These are phyloP conservation scores for Lagocephalus sceleratus DNA, from an alignment of 2,797 vertebrate genomes.

Conservation along the genomic window DNA sequence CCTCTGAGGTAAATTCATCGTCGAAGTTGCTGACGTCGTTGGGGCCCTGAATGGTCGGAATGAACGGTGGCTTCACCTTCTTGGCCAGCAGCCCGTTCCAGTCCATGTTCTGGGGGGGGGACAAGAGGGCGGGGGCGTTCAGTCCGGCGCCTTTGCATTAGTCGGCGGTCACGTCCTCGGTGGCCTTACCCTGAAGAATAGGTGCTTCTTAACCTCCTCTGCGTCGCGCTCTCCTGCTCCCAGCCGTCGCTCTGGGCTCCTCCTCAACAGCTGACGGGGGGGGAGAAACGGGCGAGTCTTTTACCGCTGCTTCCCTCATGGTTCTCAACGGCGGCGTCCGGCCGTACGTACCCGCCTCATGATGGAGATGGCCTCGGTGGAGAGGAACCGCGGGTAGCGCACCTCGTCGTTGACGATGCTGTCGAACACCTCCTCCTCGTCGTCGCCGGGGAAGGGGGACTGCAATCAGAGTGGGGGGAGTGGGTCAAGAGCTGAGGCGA, in stretches of 20 bases:
- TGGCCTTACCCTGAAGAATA: conserved; percentile 95
- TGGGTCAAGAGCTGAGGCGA: not conserved
- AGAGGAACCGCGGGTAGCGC: conserved; percentile 94
- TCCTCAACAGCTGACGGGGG: conserved; percentile 84
- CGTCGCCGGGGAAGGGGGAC: conserved; percentile 98
- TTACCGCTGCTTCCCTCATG: not conserved
- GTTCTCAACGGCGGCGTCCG: not conserved
- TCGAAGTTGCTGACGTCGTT: conserved; percentile 99
- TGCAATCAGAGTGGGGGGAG: conserved; percentile 42
- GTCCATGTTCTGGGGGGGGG: conserved; percentile 82
- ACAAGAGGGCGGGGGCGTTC: not conserved
- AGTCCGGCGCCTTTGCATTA: not conserved
- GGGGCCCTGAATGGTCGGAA: conserved; percentile 89
- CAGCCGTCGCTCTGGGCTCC: conserved; percentile 93
- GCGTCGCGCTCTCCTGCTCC: conserved; percentile 94
- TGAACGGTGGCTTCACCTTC: conserved; percentile 93
- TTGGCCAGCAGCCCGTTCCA: conserved; percentile 92
- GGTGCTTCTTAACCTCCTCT: conserved; percentile 96
- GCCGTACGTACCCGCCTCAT: conserved; percentile 89
- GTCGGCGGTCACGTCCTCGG: not conserved
- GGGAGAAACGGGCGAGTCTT: not conserved
- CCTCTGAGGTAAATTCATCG: conserved; percentile 99
- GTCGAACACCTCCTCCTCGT: conserved; percentile 99
- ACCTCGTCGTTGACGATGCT: conserved; percentile 99
- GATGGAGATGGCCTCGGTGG: conserved; percentile 97